Evolutionary conservation across 2,113 vertebrate genomes (phyloP).

Genomic region (Gobiocypris rarus): DNA sequence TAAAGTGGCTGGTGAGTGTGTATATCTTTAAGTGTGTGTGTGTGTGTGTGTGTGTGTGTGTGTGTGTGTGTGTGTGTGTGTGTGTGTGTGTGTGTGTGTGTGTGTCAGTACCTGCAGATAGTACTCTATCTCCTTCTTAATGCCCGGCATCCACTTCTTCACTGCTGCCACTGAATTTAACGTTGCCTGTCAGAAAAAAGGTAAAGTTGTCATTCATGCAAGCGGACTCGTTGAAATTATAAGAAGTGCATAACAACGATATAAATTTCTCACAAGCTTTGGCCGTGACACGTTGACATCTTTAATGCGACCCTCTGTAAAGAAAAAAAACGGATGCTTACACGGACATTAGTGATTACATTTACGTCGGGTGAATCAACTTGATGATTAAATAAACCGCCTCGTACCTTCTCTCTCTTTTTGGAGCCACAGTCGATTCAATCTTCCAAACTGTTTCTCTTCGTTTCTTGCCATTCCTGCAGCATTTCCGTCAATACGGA

Average conservation of each 20-base stretch:
- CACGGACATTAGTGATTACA: background rate
- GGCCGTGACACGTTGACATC: conserved; percentile 70
- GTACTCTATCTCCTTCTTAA: conserved; percentile 81
- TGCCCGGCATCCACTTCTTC: conserved; percentile 82
- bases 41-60: too few species aligned
- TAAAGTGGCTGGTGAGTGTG: too few species aligned
- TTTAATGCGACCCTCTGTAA: conserved; percentile 77
- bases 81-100: too few species aligned
- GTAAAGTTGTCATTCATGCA: background rate
- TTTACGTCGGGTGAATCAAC: background rate
- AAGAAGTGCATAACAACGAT: background rate
- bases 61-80: too few species aligned
- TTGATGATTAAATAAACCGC: background rate
- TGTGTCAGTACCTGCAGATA: conserved; percentile 72
- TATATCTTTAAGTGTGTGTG: too few species aligned
- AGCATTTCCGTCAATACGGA: conserved; percentile 16
- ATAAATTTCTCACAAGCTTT: conserved; percentile 72
- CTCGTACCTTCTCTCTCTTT: conserved; percentile 74
- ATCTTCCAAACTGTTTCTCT: conserved; percentile 78
- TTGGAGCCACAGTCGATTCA: conserved; percentile 82
- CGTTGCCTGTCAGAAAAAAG: conserved; percentile 62
- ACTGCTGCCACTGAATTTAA: conserved; percentile 74
- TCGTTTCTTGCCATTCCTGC: conserved; percentile 78
- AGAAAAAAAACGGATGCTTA: background rate
- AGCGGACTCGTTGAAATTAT: background rate